These are phyloP conservation scores for Brevimyrus niger DNA, from an alignment of 2,113 vertebrate species.

Conservation along the genomic window DNA sequence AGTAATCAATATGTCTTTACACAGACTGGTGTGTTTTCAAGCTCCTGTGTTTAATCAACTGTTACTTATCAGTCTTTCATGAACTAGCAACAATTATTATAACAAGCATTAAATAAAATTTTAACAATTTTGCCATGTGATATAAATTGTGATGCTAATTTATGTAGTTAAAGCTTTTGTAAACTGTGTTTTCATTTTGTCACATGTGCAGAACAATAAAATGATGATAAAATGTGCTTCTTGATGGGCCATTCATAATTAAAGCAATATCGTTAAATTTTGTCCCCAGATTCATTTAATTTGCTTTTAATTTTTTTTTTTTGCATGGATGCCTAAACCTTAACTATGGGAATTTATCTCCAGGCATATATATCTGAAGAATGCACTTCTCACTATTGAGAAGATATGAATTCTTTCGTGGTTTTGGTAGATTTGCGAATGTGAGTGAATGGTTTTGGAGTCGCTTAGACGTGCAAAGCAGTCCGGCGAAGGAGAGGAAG, in stretches of 20 bases:
- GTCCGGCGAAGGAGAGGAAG: background rate
- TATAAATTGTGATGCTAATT: background rate
- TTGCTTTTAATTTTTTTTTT: background rate
- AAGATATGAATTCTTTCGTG: background rate
- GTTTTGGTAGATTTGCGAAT: background rate
- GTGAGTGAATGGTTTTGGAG: background rate
- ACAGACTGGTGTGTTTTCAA: background rate
- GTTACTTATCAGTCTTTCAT: background rate
- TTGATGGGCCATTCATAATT: background rate
- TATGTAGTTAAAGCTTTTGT: background rate
- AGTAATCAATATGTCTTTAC: background rate
- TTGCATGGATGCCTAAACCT: background rate
- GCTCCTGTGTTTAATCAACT: background rate
- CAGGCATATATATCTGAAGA: background rate
- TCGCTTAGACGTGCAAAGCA: background rate
- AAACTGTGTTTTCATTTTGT: background rate
- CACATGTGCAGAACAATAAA: background rate
- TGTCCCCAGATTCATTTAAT: background rate
- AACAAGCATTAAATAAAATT: background rate
- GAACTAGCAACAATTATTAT: background rate
- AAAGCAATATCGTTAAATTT: background rate
- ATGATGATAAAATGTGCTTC: background rate
- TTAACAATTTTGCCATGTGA: background rate
- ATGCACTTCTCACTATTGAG: background rate
- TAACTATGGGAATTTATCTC: background rate